Percentiles rank a stretch among this genome's conserved stretches.
phyloP scores from a whole-genome alignment of 2,888 invertebrate species.

The Acheta domesticus region DNA sequence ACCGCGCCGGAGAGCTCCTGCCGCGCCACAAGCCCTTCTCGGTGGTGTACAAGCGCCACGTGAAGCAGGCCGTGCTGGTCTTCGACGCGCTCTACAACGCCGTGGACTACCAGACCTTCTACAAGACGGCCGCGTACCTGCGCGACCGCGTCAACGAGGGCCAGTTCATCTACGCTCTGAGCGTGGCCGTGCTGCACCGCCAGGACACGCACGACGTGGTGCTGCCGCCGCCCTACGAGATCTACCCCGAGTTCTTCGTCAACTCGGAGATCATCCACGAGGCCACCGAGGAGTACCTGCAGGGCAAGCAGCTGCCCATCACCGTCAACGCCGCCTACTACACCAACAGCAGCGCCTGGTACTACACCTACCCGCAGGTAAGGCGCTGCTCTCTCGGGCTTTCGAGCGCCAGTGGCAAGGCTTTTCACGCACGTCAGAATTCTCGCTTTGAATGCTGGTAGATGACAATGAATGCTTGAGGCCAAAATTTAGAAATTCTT shows the following conservation, averaged over 20 bases:
- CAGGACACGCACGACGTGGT: constrained; percentile 52
- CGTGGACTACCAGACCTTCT: constrained; percentile 67
- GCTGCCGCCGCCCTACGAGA: constrained; percentile 57
- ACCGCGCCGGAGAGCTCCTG: constrained; percentile 35
- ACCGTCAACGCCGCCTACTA: neutral
- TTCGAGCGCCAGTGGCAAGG: neutral
- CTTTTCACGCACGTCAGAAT: neutral
- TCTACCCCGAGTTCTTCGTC: constrained; percentile 48
- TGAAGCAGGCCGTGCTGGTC: constrained; percentile 60
- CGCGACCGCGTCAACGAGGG: constrained; percentile 55
- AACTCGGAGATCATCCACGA: constrained; percentile 42
- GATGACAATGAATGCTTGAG: too few relatives aligned
- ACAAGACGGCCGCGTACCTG: constrained; percentile 53
- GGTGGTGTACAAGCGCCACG: constrained; percentile 50
- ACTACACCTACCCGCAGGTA: neutral
- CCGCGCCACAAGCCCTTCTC: constrained; percentile 42
- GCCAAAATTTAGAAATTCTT: too few relatives aligned
- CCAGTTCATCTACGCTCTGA: constrained; percentile 57
- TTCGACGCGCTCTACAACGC: constrained; percentile 67
- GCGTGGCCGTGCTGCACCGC: constrained; percentile 54
- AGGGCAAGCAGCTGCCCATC: neutral
- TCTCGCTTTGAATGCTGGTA: too few relatives aligned
- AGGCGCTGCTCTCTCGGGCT: neutral
- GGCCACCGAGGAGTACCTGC: constrained; percentile 39
- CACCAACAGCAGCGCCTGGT: neutral